phyloP scores from a whole-genome alignment of 2,113 vertebrate species.

The Gadus macrocephalus region DNA sequence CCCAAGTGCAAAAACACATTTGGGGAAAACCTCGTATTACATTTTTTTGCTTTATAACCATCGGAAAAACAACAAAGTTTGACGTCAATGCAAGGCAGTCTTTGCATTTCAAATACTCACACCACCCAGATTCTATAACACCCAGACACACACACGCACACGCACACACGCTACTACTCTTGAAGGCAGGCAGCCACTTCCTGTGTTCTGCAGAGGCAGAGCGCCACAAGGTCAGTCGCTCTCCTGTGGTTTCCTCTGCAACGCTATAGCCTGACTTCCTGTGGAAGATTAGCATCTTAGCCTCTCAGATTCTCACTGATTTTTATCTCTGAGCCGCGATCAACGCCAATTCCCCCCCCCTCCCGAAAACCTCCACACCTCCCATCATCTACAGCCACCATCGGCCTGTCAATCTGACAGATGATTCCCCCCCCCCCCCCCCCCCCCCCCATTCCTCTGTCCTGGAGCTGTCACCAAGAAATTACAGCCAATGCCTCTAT shows the following conservation, averaged over 20 bases:
- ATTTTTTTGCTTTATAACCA: no score
- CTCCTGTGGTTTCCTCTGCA: conserved; percentile 71
- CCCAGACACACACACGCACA: conserved; percentile 1
- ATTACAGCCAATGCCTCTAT: conserved; percentile 51
- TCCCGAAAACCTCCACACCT: conserved; percentile 57
- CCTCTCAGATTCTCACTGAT: conserved; percentile 69
- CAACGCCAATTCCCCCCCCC: conserved; percentile 40
- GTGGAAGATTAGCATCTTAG: conserved; percentile 68
- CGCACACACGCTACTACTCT: not conserved
- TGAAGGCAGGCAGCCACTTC: conserved; percentile 6
- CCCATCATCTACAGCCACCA: conserved; percentile 42
- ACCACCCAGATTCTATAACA: not conserved
- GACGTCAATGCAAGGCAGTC: no score
- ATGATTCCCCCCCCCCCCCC: conserved; percentile 38
- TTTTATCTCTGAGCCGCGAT: conserved; percentile 64
- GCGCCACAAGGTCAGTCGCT: conserved; percentile 68
- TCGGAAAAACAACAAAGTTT: no score
- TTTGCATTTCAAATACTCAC: not conserved
- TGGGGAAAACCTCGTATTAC: no score
- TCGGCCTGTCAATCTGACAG: conserved; percentile 59
- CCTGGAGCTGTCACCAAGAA: conserved; percentile 58
- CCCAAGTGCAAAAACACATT: no score
- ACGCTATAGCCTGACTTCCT: conserved; percentile 72
- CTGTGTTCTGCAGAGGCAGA: conserved; percentile 42
- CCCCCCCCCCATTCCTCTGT: conserved; percentile 29